Conservation (phyloP, 2,888 invertebrate genomes). For the Pomacea canaliculata region DNA sequence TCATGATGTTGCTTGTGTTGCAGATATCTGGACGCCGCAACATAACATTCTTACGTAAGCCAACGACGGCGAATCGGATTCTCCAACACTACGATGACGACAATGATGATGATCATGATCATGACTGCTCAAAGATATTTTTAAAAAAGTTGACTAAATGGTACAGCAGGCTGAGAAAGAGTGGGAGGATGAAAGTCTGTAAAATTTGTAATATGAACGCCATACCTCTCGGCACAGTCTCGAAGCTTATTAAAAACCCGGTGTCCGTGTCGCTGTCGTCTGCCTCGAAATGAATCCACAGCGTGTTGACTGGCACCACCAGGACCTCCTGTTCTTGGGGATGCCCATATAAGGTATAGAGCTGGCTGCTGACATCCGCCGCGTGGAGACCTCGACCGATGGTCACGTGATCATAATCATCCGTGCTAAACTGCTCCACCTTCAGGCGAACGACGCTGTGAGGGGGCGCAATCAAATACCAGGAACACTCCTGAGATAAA, state of each 20-base stretch:
- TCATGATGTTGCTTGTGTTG: conserved; percentile 7
- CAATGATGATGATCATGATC: not conserved
- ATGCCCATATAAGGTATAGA: conserved; percentile 28
- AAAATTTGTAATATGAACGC: too few species aligned
- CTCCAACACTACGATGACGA: not conserved
- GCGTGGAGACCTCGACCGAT: conserved; percentile 31
- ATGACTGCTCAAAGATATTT: too few species aligned
- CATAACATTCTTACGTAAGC: not conserved
- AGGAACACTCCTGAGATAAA: conserved; percentile 28
- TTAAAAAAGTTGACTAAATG: too few species aligned
- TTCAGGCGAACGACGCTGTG: conserved; percentile 32
- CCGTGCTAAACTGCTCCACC: conserved; percentile 26
- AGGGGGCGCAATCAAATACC: conserved; percentile 31
- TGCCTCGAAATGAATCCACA: conserved; percentile 32
- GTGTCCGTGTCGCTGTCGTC: conserved; percentile 27
- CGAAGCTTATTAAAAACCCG: conserved; percentile 30
- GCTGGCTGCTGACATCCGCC: conserved; percentile 11
- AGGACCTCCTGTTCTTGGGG: conserved; percentile 21
- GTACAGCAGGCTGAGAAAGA: too few species aligned
- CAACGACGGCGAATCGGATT: too few species aligned
- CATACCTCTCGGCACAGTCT: conserved; percentile 26
- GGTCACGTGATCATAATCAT: conserved; percentile 31
- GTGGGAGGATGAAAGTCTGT: too few species aligned
- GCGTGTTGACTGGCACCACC: conserved; percentile 30
- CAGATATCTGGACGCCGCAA: conserved; percentile 17